Percentiles rank a stretch among this genome's conserved stretches.
phyloP scores from a whole-genome alignment of 2,888 invertebrate species.

The Protonemura montana region DNA sequence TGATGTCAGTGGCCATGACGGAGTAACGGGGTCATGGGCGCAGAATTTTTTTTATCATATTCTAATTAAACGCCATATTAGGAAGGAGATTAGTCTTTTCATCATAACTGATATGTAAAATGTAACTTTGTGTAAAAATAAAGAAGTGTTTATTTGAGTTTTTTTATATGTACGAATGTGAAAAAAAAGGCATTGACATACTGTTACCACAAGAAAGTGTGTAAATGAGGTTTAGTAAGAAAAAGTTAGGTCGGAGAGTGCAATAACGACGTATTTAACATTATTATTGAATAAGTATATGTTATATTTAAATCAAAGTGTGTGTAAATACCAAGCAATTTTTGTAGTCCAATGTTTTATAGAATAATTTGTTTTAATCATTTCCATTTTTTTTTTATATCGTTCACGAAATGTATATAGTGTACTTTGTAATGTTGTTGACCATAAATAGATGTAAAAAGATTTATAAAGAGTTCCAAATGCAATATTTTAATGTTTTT shows the following conservation, averaged over 20 bases:
- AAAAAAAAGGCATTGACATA: too few species aligned
- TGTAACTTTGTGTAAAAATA: neutral
- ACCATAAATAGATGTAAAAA: too few species aligned
- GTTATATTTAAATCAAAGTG: neutral
- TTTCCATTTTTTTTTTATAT: too few species aligned
- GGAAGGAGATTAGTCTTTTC: conserved; percentile 14
- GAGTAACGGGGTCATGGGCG: neutral
- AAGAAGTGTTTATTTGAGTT: too few species aligned
- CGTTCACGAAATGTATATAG: too few species aligned
- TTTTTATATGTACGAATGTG: too few species aligned
- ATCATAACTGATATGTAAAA: neutral
- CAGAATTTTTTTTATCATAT: neutral
- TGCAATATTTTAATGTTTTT: too few species aligned
- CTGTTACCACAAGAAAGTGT: too few species aligned
- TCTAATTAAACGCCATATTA: conserved; percentile 26
- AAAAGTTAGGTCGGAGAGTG: neutral
- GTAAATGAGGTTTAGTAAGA: neutral
- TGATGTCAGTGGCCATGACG: neutral
- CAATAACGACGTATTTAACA: neutral
- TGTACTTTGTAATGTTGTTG: too few species aligned
- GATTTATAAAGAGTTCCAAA: too few species aligned
- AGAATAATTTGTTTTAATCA: too few species aligned
- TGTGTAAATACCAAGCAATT: neutral
- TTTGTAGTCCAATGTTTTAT: too few species aligned
- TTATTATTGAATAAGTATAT: neutral